These are phyloP conservation scores for Nasonia oneida DNA, from an alignment of 2,888 invertebrate genomes.

Conservation along the genomic window DNA sequence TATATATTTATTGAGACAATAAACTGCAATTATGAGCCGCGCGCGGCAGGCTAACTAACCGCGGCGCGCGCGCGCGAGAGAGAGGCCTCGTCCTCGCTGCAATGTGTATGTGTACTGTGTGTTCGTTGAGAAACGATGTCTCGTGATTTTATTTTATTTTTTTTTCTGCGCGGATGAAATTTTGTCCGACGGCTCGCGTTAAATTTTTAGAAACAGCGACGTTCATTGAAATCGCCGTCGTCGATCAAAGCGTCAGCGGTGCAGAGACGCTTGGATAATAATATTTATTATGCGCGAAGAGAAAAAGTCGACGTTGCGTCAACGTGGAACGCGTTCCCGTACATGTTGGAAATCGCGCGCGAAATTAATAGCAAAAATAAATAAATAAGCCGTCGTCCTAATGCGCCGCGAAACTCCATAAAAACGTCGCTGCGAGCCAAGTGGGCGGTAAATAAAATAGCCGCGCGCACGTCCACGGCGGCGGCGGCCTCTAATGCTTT, in stretches of 20 bases:
- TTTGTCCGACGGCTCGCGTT: neutral
- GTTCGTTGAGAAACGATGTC: neutral
- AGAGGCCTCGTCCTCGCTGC: conserved; percentile 54
- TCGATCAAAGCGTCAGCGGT: too few relatives aligned
- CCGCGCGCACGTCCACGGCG: neutral
- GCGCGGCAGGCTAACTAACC: conserved; percentile 72
- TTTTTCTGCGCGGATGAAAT: neutral
- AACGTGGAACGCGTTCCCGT: neutral
- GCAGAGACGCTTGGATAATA: too few relatives aligned
- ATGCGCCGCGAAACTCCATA: conserved; percentile 2
- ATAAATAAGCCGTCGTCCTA: conserved; percentile 1
- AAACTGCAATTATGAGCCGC: conserved; percentile 76
- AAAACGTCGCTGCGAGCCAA: conserved; percentile 28
- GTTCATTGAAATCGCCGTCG: too few relatives aligned
- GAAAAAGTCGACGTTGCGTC: neutral
- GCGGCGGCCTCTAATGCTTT: conserved; percentile 14
- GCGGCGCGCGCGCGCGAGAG: conserved; percentile 49
- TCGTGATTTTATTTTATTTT: conserved; percentile 1
- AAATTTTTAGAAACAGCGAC: neutral
- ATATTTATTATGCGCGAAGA: too few relatives aligned
- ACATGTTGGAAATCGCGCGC: neutral
- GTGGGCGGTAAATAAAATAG: conserved; percentile 51
- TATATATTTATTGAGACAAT: conserved; percentile 77
- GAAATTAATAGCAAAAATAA: conserved; percentile 16
- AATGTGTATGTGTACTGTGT: neutral